These are phyloP conservation scores for Protonibea diacanthus DNA, from an alignment of 2,797 vertebrate genomes.

Conservation along the genomic window DNA sequence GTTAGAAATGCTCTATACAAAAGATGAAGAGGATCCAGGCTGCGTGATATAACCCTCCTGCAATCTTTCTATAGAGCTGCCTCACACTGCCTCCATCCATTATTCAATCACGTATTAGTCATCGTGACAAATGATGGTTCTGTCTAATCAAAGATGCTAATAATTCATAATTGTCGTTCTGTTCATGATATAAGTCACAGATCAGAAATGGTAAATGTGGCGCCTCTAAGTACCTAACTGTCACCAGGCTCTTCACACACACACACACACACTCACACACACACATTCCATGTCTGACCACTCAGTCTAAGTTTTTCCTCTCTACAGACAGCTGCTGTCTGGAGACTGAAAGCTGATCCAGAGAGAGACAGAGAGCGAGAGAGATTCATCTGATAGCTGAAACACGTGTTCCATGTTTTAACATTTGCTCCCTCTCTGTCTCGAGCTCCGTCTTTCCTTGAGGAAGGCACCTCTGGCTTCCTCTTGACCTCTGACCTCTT, in stretches of 20 bases:
- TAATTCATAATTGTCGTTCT: background rate
- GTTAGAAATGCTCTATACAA: background rate
- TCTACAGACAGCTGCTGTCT: constrained; percentile 79
- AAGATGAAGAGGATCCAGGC: background rate
- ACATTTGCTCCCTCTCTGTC: constrained; percentile 63
- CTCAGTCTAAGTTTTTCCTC: constrained; percentile 68
- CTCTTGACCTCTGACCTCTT: constrained; percentile 61
- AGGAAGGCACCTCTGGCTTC: constrained; percentile 60
- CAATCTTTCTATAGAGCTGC: background rate
- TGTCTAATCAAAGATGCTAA: background rate
- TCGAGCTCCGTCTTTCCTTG: constrained; percentile 40
- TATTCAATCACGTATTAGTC: background rate
- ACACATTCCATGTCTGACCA: constrained; percentile 72
- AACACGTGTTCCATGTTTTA: constrained; percentile 79
- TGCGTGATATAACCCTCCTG: background rate
- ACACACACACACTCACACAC: constrained; percentile 30
- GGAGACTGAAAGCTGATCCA: constrained; percentile 77
- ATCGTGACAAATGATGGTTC: background rate
- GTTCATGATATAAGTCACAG: background rate
- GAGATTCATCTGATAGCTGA: constrained; percentile 72
- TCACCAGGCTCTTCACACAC: constrained; percentile 53
- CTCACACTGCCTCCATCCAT: background rate
- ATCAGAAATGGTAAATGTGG: constrained; percentile 36
- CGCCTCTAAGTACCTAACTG: constrained; percentile 55
- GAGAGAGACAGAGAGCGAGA: constrained; percentile 31